These are phyloP conservation scores for Fabriciana adippe DNA, from an alignment of 2,888 invertebrate genomes.

Conservation along the genomic window DNA sequence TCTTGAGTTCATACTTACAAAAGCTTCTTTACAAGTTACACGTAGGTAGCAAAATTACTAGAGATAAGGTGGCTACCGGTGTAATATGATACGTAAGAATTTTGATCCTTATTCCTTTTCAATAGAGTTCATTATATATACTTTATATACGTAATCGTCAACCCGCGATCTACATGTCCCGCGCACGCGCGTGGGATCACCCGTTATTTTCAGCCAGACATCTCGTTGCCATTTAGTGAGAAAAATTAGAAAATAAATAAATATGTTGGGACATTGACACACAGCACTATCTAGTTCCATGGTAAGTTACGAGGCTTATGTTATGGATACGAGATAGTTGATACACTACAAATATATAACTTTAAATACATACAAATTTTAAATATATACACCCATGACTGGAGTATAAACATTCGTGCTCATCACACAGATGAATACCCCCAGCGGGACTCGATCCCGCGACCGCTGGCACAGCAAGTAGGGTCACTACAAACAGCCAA, in stretches of 20 bases:
- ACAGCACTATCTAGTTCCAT: no score
- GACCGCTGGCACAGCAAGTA: no score
- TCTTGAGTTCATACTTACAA: constrained; percentile 24
- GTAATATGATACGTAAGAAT: constrained; percentile 2
- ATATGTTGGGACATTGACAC: no score
- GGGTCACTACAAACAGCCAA: no score
- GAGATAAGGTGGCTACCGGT: constrained; percentile 40
- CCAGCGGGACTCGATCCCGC: no score
- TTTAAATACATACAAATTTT: no score
- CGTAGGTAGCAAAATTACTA: constrained; percentile 40
- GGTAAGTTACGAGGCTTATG: no score
- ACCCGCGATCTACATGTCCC: constrained; percentile 53
- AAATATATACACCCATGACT: no score
- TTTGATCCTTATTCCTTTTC: constrained; percentile 15
- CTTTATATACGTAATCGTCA: constrained; percentile 44
- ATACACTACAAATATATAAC: no score
- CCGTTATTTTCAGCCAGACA: constrained; percentile 47
- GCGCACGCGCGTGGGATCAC: constrained; percentile 55
- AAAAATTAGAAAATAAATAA: not conserved
- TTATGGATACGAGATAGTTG: no score
- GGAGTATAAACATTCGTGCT: no score
- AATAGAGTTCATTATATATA: constrained; percentile 17
- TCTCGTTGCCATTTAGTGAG: constrained; percentile 28
- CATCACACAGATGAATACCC: no score
- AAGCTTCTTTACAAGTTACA: constrained; percentile 34